Evolutionary conservation across 2,113 vertebrate species (phyloP).

Genomic region (Phylloscopus trochiloides): DNA sequence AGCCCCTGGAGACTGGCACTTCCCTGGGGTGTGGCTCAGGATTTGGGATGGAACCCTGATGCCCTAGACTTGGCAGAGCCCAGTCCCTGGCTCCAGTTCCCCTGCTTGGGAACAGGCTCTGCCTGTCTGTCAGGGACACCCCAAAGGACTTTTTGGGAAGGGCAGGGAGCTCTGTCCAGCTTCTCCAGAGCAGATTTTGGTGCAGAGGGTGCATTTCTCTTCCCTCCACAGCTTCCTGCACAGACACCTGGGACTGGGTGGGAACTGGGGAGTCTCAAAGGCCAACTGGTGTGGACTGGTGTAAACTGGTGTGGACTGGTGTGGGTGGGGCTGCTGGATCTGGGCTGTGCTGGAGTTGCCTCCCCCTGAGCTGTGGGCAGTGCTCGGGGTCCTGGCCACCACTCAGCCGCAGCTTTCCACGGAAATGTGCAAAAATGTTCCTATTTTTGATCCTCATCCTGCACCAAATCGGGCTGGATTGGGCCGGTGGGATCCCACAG

Average conservation of each 20-base stretch:
- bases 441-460: background rate
- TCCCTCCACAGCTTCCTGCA: background rate
- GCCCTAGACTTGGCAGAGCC: background rate
- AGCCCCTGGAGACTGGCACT: rapidly evolving
- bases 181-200: background rate
- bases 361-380: background rate
- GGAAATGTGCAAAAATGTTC: background rate
- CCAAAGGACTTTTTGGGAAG: background rate
- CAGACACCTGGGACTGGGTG: background rate
- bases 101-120: background rate
- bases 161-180: background rate
- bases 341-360: background rate
- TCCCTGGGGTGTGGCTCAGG: background rate
- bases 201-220: background rate
- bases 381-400: rapidly evolving
- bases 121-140: background rate
- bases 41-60: background rate
- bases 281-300: background rate
- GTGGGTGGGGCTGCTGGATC: background rate
- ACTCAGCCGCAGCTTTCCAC: background rate
- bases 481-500: background rate
- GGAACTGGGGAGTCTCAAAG: background rate
- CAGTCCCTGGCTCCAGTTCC: background rate
- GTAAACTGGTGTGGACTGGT: background rate
- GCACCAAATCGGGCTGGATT: background rate